Percentiles rank a stretch among this genome's conserved stretches.
These are phyloP conservation scores for Acanthisitta chloris DNA, from an alignment of 2,113 vertebrate genomes.

Conservation along the genomic window DNA sequence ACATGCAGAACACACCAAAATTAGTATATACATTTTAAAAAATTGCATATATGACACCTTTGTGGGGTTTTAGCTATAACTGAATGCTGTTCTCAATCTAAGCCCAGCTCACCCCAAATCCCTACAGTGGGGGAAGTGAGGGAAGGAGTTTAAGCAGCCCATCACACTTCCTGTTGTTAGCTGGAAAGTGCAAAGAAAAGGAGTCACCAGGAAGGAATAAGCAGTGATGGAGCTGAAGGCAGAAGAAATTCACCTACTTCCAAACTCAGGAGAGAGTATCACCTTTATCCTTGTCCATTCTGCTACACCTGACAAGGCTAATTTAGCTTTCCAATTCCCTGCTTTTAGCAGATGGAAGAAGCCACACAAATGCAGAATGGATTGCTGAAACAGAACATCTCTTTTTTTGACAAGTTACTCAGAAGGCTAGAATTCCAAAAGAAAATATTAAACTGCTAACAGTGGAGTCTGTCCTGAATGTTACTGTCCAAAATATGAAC, in stretches of 20 bases:
- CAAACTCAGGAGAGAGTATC: not conserved
- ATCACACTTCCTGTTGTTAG: not conserved
- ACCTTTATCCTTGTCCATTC: not conserved
- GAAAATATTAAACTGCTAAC: not conserved
- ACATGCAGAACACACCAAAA: not conserved
- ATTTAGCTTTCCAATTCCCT: not conserved
- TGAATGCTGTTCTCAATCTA: not conserved
- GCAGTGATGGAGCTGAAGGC: not conserved
- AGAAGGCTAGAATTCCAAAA: not conserved
- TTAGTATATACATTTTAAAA: not conserved
- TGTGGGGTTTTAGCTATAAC: not conserved
- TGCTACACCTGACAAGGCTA: not conserved
- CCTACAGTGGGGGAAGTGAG: accelerated
- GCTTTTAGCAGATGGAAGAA: not conserved
- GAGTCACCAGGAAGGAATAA: not conserved
- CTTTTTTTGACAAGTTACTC: not conserved
- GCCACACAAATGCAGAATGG: not conserved
- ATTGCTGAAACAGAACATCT: not conserved
- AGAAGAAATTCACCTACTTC: not conserved
- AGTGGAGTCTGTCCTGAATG: not conserved
- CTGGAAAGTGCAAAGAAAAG: not conserved
- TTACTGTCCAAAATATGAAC: not conserved
- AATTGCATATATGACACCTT: not conserved
- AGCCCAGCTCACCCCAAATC: not conserved
- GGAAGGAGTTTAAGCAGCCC: not conserved